Evolutionary conservation across 2,797 vertebrate species (phyloP).

Genomic region (Pristis pectinata): DNA sequence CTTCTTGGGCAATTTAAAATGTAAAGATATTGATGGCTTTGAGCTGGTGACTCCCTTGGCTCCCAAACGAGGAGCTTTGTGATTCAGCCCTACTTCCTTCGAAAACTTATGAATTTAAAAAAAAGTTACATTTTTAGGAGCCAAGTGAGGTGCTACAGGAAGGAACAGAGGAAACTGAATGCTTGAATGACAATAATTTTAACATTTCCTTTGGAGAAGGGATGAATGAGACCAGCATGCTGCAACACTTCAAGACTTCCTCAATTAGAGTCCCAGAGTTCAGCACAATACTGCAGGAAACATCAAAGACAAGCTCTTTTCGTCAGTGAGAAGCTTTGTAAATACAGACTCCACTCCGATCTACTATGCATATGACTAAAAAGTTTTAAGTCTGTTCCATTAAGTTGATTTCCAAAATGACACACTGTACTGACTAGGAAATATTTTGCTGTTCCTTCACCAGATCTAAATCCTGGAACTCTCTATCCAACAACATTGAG

Average conservation of each 20-base stretch:
- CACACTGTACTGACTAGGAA: too few species aligned
- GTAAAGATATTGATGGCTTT: not conserved
- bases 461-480: too few species aligned
- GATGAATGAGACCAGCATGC: conserved; percentile 17
- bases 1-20: not conserved
- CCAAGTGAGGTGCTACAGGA: conserved; percentile 19
- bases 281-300: not conserved
- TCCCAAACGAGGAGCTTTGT: not conserved
- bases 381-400: not conserved
- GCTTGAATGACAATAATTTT: not conserved
- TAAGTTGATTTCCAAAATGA: not conserved
- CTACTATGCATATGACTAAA: not conserved
- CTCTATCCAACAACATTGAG: too few species aligned
- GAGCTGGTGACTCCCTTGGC: not conserved
- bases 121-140: not conserved
- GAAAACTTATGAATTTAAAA: not conserved
- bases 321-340: not conserved
- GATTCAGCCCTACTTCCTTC: not conserved
- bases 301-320: not conserved
- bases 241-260: not conserved
- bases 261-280: not conserved
- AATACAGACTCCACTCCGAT: too few species aligned
- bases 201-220: not conserved
- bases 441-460: too few species aligned
- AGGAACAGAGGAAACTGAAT: conserved; percentile 8